phyloP scores from a whole-genome alignment of 2,113 vertebrate species.

The Prolemur simus region DNA sequence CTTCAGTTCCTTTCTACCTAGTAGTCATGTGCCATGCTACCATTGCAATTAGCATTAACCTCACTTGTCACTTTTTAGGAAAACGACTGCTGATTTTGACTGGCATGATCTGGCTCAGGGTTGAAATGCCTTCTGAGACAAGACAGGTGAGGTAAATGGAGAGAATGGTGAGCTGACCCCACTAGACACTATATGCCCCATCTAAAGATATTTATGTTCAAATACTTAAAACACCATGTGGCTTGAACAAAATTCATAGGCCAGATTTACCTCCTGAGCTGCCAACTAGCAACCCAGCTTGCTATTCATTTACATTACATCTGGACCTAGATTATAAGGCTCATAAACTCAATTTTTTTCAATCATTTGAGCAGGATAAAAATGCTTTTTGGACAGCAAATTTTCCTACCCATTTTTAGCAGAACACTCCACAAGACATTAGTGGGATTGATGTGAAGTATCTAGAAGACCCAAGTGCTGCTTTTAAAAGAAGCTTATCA shows the following conservation, averaged over 20 bases:
- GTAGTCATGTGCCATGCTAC: background rate
- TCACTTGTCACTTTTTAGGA: background rate
- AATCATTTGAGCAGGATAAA: conserved; percentile 21
- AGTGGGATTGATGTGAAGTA: background rate
- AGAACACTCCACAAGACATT: background rate
- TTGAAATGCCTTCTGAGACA: background rate
- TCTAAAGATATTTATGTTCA: background rate
- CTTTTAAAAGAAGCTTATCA: conserved; percentile 51
- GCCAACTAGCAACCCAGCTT: background rate
- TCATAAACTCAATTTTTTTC: conserved; percentile 24
- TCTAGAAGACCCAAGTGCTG: background rate
- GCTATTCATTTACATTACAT: conserved; percentile 14
- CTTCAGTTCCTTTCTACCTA: background rate
- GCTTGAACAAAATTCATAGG: background rate
- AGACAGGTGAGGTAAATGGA: background rate
- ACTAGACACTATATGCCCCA: background rate
- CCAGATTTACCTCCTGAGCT: background rate
- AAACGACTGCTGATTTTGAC: background rate
- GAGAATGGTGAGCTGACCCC: background rate
- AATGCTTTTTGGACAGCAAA: conserved; percentile 8
- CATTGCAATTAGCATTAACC: background rate
- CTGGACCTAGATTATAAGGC: background rate
- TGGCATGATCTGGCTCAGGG: background rate
- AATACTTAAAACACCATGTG: background rate
- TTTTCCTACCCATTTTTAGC: conserved; percentile 23